These are phyloP conservation scores for Aphelenchoides bicaudatus DNA, from an alignment of 2,888 invertebrate genomes.

Conservation along the genomic window DNA sequence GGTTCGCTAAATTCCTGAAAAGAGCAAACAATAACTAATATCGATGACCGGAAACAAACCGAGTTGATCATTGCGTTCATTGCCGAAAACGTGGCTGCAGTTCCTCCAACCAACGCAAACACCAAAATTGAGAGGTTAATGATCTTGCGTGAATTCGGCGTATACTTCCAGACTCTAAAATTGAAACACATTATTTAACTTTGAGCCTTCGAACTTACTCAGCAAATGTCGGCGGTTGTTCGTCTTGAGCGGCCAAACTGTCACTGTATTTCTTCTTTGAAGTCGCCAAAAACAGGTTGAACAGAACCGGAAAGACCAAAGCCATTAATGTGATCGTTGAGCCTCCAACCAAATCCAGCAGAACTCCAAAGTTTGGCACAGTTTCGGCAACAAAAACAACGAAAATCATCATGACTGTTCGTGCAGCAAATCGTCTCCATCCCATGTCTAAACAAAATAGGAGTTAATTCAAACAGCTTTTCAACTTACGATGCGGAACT, in stretches of 20 bases:
- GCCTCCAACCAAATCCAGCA: constrained; percentile 50
- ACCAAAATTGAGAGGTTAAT: constrained; percentile 39
- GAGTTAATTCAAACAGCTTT: neutral
- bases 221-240: constrained; percentile 36
- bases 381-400: constrained; percentile 51
- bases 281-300: constrained; percentile 46
- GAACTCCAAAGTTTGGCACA: constrained; percentile 52
- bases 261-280: constrained; percentile 34
- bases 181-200: constrained; percentile 16
- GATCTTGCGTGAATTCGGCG: constrained; percentile 32
- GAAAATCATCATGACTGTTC: constrained; percentile 45
- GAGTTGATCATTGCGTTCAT: constrained; percentile 39
- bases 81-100: constrained; percentile 42
- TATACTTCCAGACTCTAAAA: constrained; percentile 38
- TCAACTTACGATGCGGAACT: constrained; percentile 43
- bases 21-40: too few species aligned
- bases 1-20: constrained; percentile 51
- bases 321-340: constrained; percentile 55
- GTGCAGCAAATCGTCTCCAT: constrained; percentile 39
- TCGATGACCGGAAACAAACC: too few species aligned
- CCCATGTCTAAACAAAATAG: constrained; percentile 32
- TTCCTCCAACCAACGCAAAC: constrained; percentile 41
- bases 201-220: constrained; percentile 35
- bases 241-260: constrained; percentile 26
- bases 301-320: constrained; percentile 48